Base-by-base conservation (phyloP, 2,113 vertebrate species). In the Penelope pileata region DNA sequence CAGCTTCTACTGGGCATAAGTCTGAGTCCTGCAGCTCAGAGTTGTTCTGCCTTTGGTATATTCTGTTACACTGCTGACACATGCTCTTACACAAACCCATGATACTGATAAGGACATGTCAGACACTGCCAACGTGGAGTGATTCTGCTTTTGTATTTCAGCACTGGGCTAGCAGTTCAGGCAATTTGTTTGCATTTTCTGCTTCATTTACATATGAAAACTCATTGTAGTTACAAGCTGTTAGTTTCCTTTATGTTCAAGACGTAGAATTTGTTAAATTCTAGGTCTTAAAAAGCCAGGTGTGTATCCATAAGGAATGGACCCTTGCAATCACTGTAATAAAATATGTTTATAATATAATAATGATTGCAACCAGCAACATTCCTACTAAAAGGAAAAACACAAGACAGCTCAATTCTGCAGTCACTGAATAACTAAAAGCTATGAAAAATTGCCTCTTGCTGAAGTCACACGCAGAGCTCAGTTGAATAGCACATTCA, bases 1-100 rank as follows among this genome's bases (percentile, higher is more conserved):
- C 78, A 74, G 73, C 42, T 95, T 90, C 84, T 89, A 48, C 81
- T 48, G 89, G 92, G 91, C 85, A 77, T 32, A 45, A 94, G 62
- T 66, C 91, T 80, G 67, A 42, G 79, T 58, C 58, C 26, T 66
- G 72, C 81, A 88, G 75, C 42, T 67, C 21, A 0, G n/a, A 83
- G 85, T 66, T 63, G 85, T 30, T 70, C 75, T 86, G 2, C 84
- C 66, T 43, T 12, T 13, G 6, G 56, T 36, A 22, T 6, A 4
- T 3, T 50, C 75, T 68, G 30, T n/a, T 34, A 22, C 85, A 63
- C 63, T 80, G 67, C 91, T 91, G 85, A 74, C 86, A 51, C 7
- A 12, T 12, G 12, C 36, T 90, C 66, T 51, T 42, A 58, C 58
- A 74, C 63, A 29, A 5, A 10, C 62, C 38, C 80, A 19, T 53